Conservation (phyloP, 2,113 vertebrate genomes). For the Silurus meridionalis region DNA sequence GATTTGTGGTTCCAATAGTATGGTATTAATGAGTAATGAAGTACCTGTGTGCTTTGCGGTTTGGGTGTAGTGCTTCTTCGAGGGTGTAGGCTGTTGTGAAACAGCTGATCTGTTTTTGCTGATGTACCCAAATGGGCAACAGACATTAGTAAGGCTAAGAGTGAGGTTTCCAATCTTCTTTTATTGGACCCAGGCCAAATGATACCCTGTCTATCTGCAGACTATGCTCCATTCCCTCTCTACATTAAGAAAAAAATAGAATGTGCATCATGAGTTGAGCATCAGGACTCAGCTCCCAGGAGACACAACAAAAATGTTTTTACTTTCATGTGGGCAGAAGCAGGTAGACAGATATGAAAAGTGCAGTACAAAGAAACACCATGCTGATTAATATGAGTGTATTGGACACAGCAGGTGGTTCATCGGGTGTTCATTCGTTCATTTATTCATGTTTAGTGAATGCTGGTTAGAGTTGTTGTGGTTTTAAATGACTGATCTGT, state of each 20-base stretch:
- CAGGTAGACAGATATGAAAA: background rate
- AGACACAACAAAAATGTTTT: background rate
- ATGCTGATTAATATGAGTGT: background rate
- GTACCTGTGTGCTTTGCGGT: background rate
- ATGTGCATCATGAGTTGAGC: background rate
- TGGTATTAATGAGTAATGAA: constrained; percentile 43
- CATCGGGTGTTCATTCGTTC: background rate
- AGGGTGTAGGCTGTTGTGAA: constrained; percentile 26
- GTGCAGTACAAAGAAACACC: background rate
- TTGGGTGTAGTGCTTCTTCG: background rate
- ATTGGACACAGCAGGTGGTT: background rate
- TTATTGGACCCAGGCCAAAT: constrained; percentile 59
- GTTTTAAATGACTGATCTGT: background rate
- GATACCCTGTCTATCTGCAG: constrained; percentile 60
- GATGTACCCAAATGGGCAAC: constrained; percentile 7
- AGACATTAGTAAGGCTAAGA: constrained; percentile 23
- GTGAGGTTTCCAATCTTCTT: constrained; percentile 40
- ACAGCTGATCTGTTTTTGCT: constrained; percentile 3
- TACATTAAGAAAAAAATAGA: constrained; percentile 53
- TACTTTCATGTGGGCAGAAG: background rate
- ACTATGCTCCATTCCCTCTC: constrained; percentile 59
- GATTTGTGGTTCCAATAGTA: constrained; percentile 35
- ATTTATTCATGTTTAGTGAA: background rate
- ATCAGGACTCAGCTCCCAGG: background rate
- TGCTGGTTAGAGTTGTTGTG: background rate